Conservation (phyloP, 2,888 invertebrate genomes). For the Morinoia aosen region DNA sequence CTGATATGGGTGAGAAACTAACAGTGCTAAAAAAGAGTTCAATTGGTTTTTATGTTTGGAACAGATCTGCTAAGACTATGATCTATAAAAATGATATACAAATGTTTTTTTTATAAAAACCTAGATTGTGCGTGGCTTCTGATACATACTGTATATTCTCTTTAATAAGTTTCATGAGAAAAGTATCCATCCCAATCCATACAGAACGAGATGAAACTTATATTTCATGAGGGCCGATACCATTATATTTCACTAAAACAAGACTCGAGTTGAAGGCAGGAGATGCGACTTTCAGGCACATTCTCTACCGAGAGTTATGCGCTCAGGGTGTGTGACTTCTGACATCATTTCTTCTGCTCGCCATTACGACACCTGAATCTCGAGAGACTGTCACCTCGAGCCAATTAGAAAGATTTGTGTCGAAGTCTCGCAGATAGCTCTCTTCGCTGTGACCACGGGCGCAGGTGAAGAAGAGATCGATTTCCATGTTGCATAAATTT, state of each 20-base stretch:
- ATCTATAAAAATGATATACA: no score
- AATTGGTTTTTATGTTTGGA: no score
- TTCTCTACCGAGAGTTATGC: background rate
- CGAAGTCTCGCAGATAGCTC: conserved; percentile 5
- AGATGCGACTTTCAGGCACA: background rate
- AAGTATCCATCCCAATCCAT: background rate
- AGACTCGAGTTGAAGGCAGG: background rate
- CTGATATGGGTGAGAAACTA: no score
- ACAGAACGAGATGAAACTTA: background rate
- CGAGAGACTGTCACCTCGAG: background rate
- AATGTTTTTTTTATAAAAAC: no score
- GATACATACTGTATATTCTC: no score
- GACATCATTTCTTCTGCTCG: background rate
- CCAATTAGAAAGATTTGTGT: conserved; percentile 50
- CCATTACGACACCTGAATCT: conserved; percentile 1
- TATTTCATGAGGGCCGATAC: background rate
- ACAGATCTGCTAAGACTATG: no score
- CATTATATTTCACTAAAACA: background rate
- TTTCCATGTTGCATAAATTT: background rate
- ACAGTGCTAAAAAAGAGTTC: no score
- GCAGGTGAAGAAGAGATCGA: background rate
- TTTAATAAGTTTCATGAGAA: no score
- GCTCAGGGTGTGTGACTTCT: background rate
- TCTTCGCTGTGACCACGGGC: background rate
- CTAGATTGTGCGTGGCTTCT: no score